phyloP scores from a whole-genome alignment of 2,797 vertebrate genomes.

The Pangasius macronema region DNA sequence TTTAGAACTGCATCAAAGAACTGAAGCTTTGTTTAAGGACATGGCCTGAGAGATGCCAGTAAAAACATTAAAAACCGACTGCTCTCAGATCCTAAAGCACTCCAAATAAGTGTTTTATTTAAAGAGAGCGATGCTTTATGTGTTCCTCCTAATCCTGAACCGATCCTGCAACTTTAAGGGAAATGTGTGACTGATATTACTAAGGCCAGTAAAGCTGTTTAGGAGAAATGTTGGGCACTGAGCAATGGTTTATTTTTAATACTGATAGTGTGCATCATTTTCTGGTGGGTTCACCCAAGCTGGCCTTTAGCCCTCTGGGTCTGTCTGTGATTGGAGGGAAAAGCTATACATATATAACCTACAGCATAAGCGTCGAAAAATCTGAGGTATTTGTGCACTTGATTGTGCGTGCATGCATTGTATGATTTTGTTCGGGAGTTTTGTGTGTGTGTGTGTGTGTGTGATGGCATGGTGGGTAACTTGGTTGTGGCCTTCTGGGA shows the following conservation, averaged over 20 bases:
- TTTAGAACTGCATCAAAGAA: background rate
- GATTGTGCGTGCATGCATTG: background rate
- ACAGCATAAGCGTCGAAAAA: too few relatives aligned
- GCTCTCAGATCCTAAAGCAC: background rate
- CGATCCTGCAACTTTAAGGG: too few relatives aligned
- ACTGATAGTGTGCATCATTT: background rate
- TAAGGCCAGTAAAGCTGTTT: background rate
- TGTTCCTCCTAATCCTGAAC: background rate
- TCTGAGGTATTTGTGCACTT: background rate
- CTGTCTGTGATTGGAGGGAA: background rate
- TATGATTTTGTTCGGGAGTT: slow-evolving; percentile 1
- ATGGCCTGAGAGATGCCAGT: background rate
- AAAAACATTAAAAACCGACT: background rate
- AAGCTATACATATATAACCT: background rate
- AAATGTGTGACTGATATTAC: background rate
- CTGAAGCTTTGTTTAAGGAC: background rate
- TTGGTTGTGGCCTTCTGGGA: slow-evolving; percentile 25
- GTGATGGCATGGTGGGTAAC: slow-evolving; percentile 34
- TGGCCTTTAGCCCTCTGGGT: background rate
- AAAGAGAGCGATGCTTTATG: background rate
- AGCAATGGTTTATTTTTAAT: background rate
- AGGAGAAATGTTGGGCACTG: background rate
- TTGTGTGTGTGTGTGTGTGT: slow-evolving; percentile 4
- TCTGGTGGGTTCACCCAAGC: background rate
- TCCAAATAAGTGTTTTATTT: background rate